A percentile compares a stretch with the other conserved stretches of the same genome.
These are phyloP conservation scores for Monodelphis domestica DNA, from an alignment of 2,797 vertebrate genomes.

Conservation along the genomic window DNA sequence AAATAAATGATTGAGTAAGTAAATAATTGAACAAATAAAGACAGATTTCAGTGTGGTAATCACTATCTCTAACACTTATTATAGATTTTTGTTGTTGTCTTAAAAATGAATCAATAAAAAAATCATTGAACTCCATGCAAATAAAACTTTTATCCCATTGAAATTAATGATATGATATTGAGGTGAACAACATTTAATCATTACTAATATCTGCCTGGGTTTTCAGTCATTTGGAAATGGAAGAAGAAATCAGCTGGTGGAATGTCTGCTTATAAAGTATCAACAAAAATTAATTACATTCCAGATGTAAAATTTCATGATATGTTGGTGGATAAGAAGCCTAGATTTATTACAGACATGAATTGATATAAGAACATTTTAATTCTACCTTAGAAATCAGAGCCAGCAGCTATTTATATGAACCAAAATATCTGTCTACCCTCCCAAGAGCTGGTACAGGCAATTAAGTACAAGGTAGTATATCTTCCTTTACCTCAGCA, in stretches of 20 bases:
- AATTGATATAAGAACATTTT: not conserved
- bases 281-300: not conserved
- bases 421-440: not conserved
- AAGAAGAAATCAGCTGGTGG: not conserved
- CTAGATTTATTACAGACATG: not conserved
- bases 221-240: not conserved
- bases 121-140: not conserved
- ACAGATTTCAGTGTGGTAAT: not conserved
- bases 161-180: not conserved
- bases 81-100: not conserved
- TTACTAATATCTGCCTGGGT: not conserved
- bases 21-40: not conserved
- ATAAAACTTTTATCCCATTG: not conserved
- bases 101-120: not conserved
- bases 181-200: not conserved
- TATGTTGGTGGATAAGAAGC: not conserved
- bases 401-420: not conserved
- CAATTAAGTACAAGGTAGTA: not conserved
- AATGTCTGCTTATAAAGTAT: not conserved
- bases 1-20: not conserved
- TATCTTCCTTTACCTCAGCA: not conserved
- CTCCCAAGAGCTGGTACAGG: not conserved
- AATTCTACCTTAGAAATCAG: not conserved
- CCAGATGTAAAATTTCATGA: not conserved
- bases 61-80: not conserved